A percentile compares a stretch with the other conserved stretches of the same genome.
Conservation (phyloP, 2,797 vertebrate species). For the Philypnodon macrostomus region DNA sequence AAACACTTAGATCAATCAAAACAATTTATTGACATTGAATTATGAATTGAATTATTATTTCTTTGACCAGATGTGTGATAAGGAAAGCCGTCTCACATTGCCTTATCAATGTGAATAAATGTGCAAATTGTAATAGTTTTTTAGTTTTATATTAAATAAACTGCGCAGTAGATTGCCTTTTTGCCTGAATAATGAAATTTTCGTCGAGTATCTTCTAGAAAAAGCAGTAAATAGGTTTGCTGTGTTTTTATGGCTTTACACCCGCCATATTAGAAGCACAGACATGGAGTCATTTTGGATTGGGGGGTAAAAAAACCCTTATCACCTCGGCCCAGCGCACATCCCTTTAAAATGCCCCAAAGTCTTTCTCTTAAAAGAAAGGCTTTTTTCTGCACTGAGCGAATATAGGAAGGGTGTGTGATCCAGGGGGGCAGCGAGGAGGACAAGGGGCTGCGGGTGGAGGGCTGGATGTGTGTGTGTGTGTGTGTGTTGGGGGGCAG, state of each 20-base stretch:
- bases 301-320: constrained; percentile 44
- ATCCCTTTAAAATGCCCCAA: constrained; percentile 35
- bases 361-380: constrained; percentile 32
- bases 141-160: constrained; percentile 5
- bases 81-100: constrained; percentile 9
- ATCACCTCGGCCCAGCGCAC: constrained; percentile 56
- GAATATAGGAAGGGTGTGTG: constrained; percentile 73
- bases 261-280: constrained; percentile 81
- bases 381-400: constrained; percentile 38
- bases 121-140: constrained; percentile 2
- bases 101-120: constrained; percentile 2
- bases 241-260: constrained; percentile 64
- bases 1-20: constrained; percentile 14
- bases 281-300: constrained; percentile 76
- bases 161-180: constrained; percentile 12
- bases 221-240: constrained; percentile 61
- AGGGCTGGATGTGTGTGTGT: constrained; percentile 42
- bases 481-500: constrained; percentile 46
- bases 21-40: constrained; percentile 12
- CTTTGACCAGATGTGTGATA: background rate
- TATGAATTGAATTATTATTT: background rate
- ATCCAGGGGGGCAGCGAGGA: constrained; percentile 49
- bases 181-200: constrained; percentile 20
- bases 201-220: constrained; percentile 24
- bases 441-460: constrained; percentile 61